Base-by-base conservation (phyloP, 2,888 invertebrate genomes). In the Eustalomyia histrio region DNA sequence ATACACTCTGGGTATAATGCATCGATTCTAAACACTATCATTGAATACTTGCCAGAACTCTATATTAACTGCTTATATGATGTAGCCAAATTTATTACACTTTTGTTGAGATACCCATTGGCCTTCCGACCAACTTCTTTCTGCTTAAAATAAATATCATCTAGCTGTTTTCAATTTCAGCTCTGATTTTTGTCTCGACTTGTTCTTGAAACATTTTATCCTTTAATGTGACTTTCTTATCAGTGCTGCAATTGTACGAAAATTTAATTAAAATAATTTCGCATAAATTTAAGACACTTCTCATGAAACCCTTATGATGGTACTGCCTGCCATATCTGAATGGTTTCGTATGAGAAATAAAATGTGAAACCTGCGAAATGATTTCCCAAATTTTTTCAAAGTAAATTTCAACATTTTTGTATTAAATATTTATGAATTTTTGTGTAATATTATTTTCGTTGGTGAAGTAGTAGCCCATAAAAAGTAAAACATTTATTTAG, bases 221-320 rank as follows among this genome's bases (percentile, higher is more conserved):
- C 72, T 73, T 67, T 50, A 67, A 71, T 67, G 24, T 50, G 64
- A 24, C 67, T 72, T 67, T 67, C 55, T 78, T 79, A 61, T 57
- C n/a, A 50, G 53, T 47, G 72, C 78, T 79, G 78, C 12, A 79
- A 79, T 61, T 73, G 78, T 73, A 78, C 65, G 65, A 72, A 33
- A 78, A 61, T 65, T 60, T 0, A n/a, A 67, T 78, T 78, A 55
- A 61, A 73, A 55, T n/a, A 60, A 43, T 43, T 24, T 73, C 35
- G 50, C 29, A 5, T n/a, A 21, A 33, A 65, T 24, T 21, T n/a
- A 16, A 68, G 17, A 67, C 14, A 68, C 35, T 18, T 33, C 35
- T 17, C 18, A 17, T 33, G 58, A 17, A 57, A 57, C 16, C 17
- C 61, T 24, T 35, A 16, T 16, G 53, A 61, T 14, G 8, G 2